phyloP scores from a whole-genome alignment of 2,888 invertebrate genomes.

The Coelopa pilipes region DNA sequence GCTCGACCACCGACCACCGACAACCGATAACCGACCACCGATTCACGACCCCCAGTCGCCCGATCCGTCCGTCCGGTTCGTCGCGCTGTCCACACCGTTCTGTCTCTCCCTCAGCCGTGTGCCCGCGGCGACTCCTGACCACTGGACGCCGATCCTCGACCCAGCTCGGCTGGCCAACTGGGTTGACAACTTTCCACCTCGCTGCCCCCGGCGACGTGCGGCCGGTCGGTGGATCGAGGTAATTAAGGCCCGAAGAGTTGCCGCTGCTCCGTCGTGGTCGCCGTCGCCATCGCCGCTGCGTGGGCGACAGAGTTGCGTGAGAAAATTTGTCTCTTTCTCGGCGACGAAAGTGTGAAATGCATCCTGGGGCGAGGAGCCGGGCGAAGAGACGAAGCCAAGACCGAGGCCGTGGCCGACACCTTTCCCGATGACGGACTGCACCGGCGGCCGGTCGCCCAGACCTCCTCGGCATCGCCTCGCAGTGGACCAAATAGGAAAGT shows the following conservation, averaged over 20 bases:
- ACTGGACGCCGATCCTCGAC: conserved; percentile 14
- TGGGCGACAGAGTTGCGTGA: conserved; percentile 27
- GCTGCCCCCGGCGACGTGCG: neutral
- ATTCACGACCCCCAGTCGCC: too few species aligned
- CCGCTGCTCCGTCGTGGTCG: neutral
- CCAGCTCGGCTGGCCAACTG: conserved; percentile 12
- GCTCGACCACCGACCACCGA: neutral
- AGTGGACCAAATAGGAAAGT: neutral
- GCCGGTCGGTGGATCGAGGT: conserved; percentile 3
- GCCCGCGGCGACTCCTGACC: conserved; percentile 19
- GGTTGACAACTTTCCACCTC: conserved; percentile 23
- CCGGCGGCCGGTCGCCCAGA: neutral
- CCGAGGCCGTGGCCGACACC: neutral
- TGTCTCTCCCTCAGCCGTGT: too few species aligned
- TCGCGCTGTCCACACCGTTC: too few species aligned
- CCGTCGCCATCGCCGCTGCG: neutral
- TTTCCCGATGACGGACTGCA: neutral
- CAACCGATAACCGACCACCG: too few species aligned
- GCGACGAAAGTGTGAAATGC: too few species aligned
- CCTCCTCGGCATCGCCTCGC: neutral
- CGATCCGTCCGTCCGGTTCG: too few species aligned
- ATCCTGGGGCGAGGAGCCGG: too few species aligned
- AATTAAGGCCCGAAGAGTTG: conserved; percentile 12
- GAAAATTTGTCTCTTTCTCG: conserved; percentile 13
- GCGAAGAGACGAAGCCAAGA: neutral